Percentiles rank a stretch among this genome's conserved stretches.
Conservation (phyloP, 2,113 vertebrate species). For the Tetrao urogallus region DNA sequence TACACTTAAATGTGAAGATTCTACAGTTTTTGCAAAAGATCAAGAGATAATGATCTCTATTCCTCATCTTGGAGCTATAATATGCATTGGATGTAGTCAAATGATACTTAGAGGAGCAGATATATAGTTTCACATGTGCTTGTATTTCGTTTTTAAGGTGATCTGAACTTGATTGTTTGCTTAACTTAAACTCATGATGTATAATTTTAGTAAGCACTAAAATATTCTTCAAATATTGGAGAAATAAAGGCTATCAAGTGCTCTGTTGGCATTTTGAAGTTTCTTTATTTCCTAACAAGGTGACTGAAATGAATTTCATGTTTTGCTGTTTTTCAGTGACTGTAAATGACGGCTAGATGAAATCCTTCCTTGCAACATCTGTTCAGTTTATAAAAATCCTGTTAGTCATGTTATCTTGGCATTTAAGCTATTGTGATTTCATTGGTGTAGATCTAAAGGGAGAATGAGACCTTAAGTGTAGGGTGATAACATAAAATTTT, state of each 20-base stretch:
- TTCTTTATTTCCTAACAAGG: neutral
- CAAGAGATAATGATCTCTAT: neutral
- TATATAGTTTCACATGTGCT: neutral
- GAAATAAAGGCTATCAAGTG: neutral
- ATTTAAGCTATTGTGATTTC: neutral
- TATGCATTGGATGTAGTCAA: neutral
- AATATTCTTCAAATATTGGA: neutral
- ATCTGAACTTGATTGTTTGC: neutral
- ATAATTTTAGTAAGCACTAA: neutral
- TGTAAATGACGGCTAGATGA: neutral
- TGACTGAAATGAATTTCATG: neutral
- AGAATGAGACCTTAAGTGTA: neutral
- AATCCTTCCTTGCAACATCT: neutral
- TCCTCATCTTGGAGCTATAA: neutral
- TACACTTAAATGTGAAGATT: neutral
- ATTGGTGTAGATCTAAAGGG: neutral
- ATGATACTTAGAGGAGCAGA: neutral
- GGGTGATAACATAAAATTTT: neutral
- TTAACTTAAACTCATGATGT: neutral
- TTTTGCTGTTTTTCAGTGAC: neutral
- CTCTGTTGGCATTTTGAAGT: neutral
- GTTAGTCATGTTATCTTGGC: neutral
- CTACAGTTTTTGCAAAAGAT: neutral
- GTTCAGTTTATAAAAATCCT: neutral
- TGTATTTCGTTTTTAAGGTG: neutral